A percentile compares a stretch with the other conserved stretches of the same genome.
phyloP scores from a whole-genome alignment of 2,888 invertebrate species.

The Dryococelus australis region DNA sequence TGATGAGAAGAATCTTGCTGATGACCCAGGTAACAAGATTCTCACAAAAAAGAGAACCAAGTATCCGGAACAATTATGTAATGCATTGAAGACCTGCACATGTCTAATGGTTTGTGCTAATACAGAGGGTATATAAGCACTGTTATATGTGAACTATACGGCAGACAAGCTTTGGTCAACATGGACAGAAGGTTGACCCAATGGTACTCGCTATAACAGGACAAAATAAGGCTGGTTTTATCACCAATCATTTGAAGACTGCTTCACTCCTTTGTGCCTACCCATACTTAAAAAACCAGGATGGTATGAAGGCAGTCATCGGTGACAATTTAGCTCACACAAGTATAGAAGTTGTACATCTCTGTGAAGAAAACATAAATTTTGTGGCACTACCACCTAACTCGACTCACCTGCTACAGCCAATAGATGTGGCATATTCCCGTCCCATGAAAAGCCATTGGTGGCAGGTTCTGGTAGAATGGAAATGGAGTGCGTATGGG shows the following conservation, averaged over 20 bases:
- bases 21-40: conserved; percentile 13
- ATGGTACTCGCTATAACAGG: too few relatives aligned
- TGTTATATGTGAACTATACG: too few relatives aligned
- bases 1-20: neutral
- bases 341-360: neutral
- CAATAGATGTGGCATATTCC: conserved; percentile 5
- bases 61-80: conserved; percentile 13
- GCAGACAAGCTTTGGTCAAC: too few relatives aligned
- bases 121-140: too few relatives aligned
- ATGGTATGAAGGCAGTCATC: neutral
- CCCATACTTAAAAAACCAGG: neutral
- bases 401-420: conserved; percentile 21
- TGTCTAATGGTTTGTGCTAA: too few relatives aligned
- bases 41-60: conserved; percentile 22
- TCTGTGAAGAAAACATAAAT: conserved; percentile 13
- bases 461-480: neutral
- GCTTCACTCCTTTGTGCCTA: too few relatives aligned
- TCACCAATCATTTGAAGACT: too few relatives aligned
- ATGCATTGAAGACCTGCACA: neutral
- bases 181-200: too few relatives aligned
- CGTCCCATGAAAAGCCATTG: neutral
- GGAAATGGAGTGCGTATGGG: neutral
- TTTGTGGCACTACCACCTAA: neutral
- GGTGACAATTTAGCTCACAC: conserved; percentile 16
- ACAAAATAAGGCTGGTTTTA: too few relatives aligned